Conservation (phyloP, 2,888 invertebrate species). For the Xiphydria camelus region DNA sequence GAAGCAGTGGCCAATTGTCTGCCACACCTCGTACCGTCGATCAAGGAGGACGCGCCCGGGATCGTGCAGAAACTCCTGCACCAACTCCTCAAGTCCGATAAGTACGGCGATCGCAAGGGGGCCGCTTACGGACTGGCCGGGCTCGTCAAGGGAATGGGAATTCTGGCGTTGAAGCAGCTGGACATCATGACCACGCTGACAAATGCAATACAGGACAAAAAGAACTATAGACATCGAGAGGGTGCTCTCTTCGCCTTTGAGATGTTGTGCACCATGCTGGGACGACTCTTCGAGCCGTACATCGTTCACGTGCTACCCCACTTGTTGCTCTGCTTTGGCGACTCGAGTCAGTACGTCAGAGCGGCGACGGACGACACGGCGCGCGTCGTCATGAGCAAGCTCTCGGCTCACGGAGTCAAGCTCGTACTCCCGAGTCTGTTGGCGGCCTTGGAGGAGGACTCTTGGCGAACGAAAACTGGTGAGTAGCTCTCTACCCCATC, state of each 20-base stretch:
- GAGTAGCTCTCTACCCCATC: slow-evolving; percentile 13
- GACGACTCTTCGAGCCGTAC: slow-evolving; percentile 97
- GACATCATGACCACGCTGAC: slow-evolving; percentile 95
- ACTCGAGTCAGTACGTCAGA: slow-evolving; percentile 92
- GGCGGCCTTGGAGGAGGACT: slow-evolving; percentile 93
- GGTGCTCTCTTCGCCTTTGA: slow-evolving; percentile 97
- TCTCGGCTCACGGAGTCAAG: slow-evolving; percentile 97
- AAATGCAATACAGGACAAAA: slow-evolving; percentile 94
- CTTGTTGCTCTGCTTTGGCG: slow-evolving; percentile 93
- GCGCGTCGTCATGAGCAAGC: slow-evolving; percentile 90
- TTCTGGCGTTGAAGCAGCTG: slow-evolving; percentile 89
- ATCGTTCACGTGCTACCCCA: slow-evolving; percentile 96
- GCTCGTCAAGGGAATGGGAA: slow-evolving; percentile 94
- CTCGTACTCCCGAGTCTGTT: slow-evolving; percentile 92
- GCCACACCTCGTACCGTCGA: slow-evolving; percentile 89
- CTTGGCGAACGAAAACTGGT: slow-evolving; percentile 97
- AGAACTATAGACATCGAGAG: slow-evolving; percentile 91
- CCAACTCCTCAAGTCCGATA: slow-evolving; percentile 85
- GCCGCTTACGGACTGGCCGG: slow-evolving; percentile 98
- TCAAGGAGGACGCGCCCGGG: slow-evolving; percentile 87
- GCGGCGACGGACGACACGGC: slow-evolving; percentile 96
- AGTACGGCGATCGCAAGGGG: slow-evolving; percentile 90
- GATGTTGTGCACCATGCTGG: slow-evolving; percentile 92
- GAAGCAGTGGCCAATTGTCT: slow-evolving; percentile 96
- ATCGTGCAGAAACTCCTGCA: slow-evolving; percentile 86